Base-by-base conservation (phyloP, 2,888 invertebrate genomes). In the Drosophila crucigera region DNA sequence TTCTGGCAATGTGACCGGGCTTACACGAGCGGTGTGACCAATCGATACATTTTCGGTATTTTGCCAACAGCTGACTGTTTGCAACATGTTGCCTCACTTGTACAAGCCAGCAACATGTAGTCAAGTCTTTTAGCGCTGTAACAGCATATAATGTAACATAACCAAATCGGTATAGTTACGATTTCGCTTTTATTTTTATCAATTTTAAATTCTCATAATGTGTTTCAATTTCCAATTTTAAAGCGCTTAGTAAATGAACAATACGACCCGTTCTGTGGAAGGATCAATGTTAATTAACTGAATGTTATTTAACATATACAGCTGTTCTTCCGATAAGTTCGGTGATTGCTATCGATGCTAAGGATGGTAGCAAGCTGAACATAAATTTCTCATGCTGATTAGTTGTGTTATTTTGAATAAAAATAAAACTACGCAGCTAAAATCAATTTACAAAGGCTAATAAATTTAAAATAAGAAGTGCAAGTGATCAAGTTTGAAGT, bases 1-100 rank as follows among this genome's bases (percentile, higher is more conserved):
- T 61, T 61, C 67, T 71, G 31, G 54, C 68, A 75, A 80, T 80
- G 77, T 78, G 76, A 80, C 69, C 76, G 75, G 59, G 59, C 35
- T 19, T 19, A 9, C 11, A 22, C 10, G 19, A 1, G 35, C 43
- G 11, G 58, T 80, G 77, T 80, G 61, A 43, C 77, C 77, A 69
- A 28, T 16, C 10, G 22, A 4, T 10, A 19, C 11, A 14, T 62
- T 19, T 58, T 52, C 33, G 66, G 77, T 56, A 80, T 80, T 80
- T 69, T 31, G 28, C 4, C 5, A 76, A 71, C 78, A 78, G 78
- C 78, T 78, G 78, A 59, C 28, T 30, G 4, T 9, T 58, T 10
- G 81, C 77, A 80, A 63, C 78, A 78, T 80, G 78, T 66, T 76
- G 72, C 78, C 4, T 28, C n/a, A 33, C 22, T 7, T 10, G 1